phyloP scores from a whole-genome alignment of 2,113 vertebrate species.

The Trematocara stigmaticum region DNA sequence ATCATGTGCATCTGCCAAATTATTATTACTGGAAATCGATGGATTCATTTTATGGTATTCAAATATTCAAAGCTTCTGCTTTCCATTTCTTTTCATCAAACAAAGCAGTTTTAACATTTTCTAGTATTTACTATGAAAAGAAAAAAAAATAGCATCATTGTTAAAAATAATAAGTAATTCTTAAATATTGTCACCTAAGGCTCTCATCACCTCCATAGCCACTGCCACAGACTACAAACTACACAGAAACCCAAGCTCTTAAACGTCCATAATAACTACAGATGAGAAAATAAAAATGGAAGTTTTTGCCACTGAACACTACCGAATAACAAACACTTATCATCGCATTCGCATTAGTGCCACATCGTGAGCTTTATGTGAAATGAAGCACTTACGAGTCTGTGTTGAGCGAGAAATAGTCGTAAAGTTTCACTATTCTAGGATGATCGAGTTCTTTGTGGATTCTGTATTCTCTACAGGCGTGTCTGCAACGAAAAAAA shows the following conservation, averaged over 20 bases:
- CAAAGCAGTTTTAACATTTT: neutral
- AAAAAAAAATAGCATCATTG: neutral
- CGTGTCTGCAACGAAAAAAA: conserved; percentile 74
- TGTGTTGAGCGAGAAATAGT: conserved; percentile 94
- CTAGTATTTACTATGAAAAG: neutral
- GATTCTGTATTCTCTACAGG: conserved; percentile 94
- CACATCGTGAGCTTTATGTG: neutral
- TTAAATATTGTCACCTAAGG: neutral
- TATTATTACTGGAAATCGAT: neutral
- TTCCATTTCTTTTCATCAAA: neutral
- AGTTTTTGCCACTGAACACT: neutral
- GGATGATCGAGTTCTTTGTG: conserved; percentile 97
- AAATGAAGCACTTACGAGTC: conserved; percentile 84
- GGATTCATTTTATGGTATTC: neutral
- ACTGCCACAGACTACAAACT: neutral
- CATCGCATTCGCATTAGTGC: neutral
- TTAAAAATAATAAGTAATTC: neutral
- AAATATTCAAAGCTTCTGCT: neutral
- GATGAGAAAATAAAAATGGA: neutral
- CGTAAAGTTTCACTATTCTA: conserved; percentile 93
- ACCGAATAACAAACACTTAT: neutral
- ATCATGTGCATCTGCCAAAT: neutral
- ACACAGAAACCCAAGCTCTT: neutral
- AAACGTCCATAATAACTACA: neutral
- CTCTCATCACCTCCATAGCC: neutral